Percentiles rank a stretch among this genome's conserved stretches.
Evolutionary conservation across 2,797 vertebrate genomes (phyloP).

Genomic region (Cryptoprocta ferox): DNA sequence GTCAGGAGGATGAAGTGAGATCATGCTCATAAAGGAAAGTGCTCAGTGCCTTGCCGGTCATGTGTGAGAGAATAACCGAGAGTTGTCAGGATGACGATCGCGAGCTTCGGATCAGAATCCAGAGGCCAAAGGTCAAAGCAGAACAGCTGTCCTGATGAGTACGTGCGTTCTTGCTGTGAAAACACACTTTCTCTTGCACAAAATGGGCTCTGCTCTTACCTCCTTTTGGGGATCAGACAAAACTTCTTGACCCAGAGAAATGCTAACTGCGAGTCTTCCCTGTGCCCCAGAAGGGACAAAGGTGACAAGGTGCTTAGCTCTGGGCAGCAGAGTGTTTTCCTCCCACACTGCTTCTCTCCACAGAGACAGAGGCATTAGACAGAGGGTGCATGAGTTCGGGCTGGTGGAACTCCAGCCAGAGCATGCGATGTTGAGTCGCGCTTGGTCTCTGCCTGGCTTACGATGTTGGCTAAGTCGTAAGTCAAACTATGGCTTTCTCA

Average conservation of each 20-base stretch:
- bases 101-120: constrained; percentile 6
- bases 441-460: neutral
- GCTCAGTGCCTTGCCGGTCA: neutral
- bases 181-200: neutral
- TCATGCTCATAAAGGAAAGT: neutral
- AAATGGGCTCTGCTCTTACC: neutral
- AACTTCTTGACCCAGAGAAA: neutral
- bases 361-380: neutral
- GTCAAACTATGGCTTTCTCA: neutral
- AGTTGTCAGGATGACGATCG: neutral
- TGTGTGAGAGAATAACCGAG: neutral
- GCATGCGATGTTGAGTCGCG: neutral
- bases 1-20: neutral
- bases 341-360: constrained; percentile 53
- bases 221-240: neutral
- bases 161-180: neutral
- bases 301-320: neutral
- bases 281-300: neutral
- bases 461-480: neutral
- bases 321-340: constrained; percentile 39
- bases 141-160: neutral
- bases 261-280: neutral
- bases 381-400: neutral
- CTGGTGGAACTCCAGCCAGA: neutral
- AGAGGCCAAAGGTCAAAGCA: neutral